These are phyloP conservation scores for Drosophila prolongata DNA, from an alignment of 2,888 invertebrate species.

Conservation along the genomic window DNA sequence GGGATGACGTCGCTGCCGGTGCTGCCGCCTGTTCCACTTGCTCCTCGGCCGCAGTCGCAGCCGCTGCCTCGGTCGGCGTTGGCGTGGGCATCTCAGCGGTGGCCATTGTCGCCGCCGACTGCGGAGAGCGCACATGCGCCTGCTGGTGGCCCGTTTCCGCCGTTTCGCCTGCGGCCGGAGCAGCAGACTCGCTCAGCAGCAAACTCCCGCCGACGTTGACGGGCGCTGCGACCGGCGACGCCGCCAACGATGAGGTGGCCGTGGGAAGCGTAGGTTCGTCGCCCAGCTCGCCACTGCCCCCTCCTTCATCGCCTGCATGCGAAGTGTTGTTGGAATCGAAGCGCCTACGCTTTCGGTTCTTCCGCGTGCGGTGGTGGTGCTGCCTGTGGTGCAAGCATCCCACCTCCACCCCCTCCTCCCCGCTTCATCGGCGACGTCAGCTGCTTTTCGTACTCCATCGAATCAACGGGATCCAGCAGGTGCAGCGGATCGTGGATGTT, in stretches of 20 bases:
- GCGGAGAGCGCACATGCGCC: constrained; percentile 73
- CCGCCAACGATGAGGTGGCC: constrained; percentile 42
- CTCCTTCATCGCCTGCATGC: constrained; percentile 60
- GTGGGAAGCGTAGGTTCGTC: constrained; percentile 57
- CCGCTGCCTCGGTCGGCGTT: constrained; percentile 46
- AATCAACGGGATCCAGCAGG: constrained; percentile 91
- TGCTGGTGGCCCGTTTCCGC: constrained; percentile 62
- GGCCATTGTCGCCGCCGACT: constrained; percentile 52
- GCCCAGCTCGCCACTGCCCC: constrained; percentile 13
- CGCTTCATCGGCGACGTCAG: constrained; percentile 89
- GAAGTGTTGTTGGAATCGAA: constrained; percentile 80
- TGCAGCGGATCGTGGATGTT: constrained; percentile 97
- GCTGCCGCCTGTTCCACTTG: constrained; percentile 56
- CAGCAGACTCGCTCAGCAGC: constrained; percentile 65
- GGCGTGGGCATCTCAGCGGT: constrained; percentile 60
- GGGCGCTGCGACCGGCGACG: constrained; percentile 59
- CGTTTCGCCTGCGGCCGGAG: constrained; percentile 63
- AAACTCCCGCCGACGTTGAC: constrained; percentile 42
- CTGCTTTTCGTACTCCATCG: constrained; percentile 92
- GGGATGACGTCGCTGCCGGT: constrained; percentile 41
- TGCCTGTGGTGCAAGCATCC: constrained; percentile 75
- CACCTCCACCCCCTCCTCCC: constrained; percentile 51
- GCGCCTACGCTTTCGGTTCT: constrained; percentile 85
- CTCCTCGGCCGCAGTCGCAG: constrained; percentile 48
- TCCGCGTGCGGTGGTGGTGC: constrained; percentile 87